These are phyloP conservation scores for Aphodius granarius DNA, from an alignment of 2,888 invertebrate genomes.

Conservation along the genomic window DNA sequence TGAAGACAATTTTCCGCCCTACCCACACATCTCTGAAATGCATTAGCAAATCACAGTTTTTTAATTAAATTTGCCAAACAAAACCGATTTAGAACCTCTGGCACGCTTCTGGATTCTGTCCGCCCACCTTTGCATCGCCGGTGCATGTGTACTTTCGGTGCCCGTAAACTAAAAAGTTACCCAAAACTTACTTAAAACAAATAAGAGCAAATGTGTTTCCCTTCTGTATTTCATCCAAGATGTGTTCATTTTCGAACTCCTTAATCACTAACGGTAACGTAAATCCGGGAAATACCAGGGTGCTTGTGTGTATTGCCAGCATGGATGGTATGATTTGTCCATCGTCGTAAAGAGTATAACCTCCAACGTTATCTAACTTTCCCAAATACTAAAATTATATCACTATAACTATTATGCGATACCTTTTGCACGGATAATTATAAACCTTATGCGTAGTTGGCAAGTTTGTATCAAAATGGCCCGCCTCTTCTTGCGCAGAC, in stretches of 20 bases:
- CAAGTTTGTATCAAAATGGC: conserved; percentile 49
- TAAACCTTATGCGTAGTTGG: conserved; percentile 49
- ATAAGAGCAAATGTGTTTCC: conserved; percentile 69
- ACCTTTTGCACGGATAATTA: background rate
- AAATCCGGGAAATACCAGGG: conserved; percentile 78
- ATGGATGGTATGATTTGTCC: conserved; percentile 44
- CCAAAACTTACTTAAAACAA: conserved; percentile 52
- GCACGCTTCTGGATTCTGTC: too few species aligned
- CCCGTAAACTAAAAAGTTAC: too few species aligned
- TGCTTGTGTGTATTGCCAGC: conserved; percentile 49
- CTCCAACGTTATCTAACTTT: conserved; percentile 47
- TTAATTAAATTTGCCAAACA: too few species aligned
- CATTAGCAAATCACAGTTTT: too few species aligned
- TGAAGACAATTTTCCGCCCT: too few species aligned
- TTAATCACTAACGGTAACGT: conserved; percentile 69
- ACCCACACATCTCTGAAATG: too few species aligned
- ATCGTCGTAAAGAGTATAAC: conserved; percentile 52
- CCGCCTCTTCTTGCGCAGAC: conserved; percentile 29
- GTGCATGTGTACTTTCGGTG: too few species aligned
- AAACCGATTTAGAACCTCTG: too few species aligned
- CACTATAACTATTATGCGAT: background rate
- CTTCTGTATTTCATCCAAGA: conserved; percentile 60
- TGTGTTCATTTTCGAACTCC: conserved; percentile 56
- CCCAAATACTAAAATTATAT: conserved; percentile 48
- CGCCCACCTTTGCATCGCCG: too few species aligned